phyloP scores from a whole-genome alignment of 2,888 invertebrate genomes.

The Prenolepis imparis region DNA sequence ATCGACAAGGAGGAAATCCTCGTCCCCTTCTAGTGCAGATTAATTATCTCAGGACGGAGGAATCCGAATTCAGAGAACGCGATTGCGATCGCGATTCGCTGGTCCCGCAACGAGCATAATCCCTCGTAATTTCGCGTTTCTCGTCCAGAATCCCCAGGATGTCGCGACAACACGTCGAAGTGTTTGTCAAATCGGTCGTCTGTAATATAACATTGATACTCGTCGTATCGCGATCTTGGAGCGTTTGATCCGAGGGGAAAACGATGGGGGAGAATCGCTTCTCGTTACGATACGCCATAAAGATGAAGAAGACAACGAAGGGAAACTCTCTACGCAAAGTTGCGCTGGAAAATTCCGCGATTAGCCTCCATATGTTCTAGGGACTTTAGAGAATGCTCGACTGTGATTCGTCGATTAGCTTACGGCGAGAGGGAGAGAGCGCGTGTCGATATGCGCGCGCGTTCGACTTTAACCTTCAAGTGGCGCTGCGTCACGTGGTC shows the following conservation, averaged over 20 bases:
- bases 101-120: conserved; percentile 58
- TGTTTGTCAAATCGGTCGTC: conserved; percentile 60
- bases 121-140: conserved; percentile 43
- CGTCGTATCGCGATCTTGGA: conserved; percentile 55
- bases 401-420: too few relatives aligned
- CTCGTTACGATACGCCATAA: conserved; percentile 3
- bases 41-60: not conserved
- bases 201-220: conserved; percentile 55
- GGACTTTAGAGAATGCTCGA: too few relatives aligned
- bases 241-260: not conserved
- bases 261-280: conserved; percentile 55
- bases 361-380: too few relatives aligned
- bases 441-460: too few relatives aligned
- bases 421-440: too few relatives aligned
- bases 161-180: conserved; percentile 45
- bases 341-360: too few relatives aligned
- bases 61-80: conserved; percentile 50
- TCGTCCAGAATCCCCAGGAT: conserved; percentile 29
- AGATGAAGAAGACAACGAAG: not conserved
- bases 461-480: too few relatives aligned
- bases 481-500: too few relatives aligned
- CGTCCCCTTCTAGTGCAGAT: not conserved
- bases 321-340: too few relatives aligned
- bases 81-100: conserved; percentile 47
- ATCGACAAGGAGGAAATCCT: conserved; percentile 49